These are phyloP conservation scores for Triplophysa bombifrons DNA, from an alignment of 2,797 vertebrate species.

Conservation along the genomic window DNA sequence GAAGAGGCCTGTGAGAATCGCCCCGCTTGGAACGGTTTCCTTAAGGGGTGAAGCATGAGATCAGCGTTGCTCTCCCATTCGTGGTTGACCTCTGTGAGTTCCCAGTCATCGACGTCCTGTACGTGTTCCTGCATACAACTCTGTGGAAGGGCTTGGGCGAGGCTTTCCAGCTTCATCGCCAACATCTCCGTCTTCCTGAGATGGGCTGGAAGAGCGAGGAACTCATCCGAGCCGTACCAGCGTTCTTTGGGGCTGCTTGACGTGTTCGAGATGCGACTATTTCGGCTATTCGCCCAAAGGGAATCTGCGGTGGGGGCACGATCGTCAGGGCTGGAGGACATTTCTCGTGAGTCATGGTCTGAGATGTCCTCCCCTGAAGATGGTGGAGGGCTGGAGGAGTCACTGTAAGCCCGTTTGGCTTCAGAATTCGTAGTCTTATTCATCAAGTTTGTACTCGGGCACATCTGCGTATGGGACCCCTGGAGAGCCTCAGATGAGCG, in stretches of 20 bases:
- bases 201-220: constrained; percentile 92
- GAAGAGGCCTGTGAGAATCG: constrained; percentile 87
- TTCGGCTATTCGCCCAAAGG: constrained; percentile 57
- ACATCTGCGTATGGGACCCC: constrained; percentile 7
- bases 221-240: constrained; percentile 97
- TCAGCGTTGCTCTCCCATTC: constrained; percentile 82
- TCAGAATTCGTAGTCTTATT: constrained; percentile 17
- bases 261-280: constrained; percentile 4
- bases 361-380: constrained; percentile 58
- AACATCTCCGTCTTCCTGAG: constrained; percentile 91
- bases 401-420: constrained; percentile 55
- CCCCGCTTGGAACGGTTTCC: constrained; percentile 62
- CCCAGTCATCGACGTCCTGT: constrained; percentile 97
- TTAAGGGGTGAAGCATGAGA: constrained; percentile 68
- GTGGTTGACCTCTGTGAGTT: constrained; percentile 88
- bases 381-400: constrained; percentile 68
- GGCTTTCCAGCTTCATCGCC: constrained; percentile 87
- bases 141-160: constrained; percentile 85
- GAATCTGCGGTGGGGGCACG: constrained; percentile 60
- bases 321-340: constrained; percentile 52
- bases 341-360: constrained; percentile 57
- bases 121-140: constrained; percentile 78
- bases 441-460: constrained; percentile 34
- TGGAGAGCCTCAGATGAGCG: constrained; percentile 70
- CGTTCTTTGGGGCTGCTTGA: constrained; percentile 66